phyloP scores from a whole-genome alignment of 2,797 vertebrate genomes.

The Gallirallus australis region DNA sequence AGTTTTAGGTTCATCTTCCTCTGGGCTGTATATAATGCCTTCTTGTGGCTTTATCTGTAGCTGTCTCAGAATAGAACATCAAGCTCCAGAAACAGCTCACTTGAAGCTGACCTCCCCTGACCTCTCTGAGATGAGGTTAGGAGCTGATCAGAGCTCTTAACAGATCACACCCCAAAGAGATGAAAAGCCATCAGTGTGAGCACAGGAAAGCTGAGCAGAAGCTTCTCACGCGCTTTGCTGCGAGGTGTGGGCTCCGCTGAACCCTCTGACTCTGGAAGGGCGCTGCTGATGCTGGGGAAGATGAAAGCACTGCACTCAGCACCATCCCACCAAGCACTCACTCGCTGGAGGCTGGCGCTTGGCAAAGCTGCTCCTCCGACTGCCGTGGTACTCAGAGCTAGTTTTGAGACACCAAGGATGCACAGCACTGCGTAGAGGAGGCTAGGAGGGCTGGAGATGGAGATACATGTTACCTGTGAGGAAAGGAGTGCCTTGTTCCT shows the following conservation, averaged over 20 bases:
- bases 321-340: rapidly evolving
- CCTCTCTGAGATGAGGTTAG: neutral
- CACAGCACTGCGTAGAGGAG: rapidly evolving
- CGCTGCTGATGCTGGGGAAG: neutral
- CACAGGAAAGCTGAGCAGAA: neutral
- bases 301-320: rapidly evolving
- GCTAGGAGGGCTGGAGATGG: neutral
- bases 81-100: neutral
- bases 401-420: neutral
- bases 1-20: neutral
- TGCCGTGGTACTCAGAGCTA: rapidly evolving
- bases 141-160: rapidly evolving
- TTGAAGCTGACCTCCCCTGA: neutral
- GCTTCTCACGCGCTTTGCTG: rapidly evolving
- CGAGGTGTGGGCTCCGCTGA: rapidly evolving
- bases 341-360: rapidly evolving
- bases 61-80: neutral
- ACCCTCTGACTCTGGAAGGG: neutral
- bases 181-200: neutral
- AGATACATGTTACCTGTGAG: rapidly evolving
- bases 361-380: neutral
- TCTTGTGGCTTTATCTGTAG: neutral
- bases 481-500: neutral
- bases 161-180: neutral
- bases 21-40: neutral